Conservation (phyloP, 2,888 invertebrate genomes). For the Zaprionus lineosus region DNA sequence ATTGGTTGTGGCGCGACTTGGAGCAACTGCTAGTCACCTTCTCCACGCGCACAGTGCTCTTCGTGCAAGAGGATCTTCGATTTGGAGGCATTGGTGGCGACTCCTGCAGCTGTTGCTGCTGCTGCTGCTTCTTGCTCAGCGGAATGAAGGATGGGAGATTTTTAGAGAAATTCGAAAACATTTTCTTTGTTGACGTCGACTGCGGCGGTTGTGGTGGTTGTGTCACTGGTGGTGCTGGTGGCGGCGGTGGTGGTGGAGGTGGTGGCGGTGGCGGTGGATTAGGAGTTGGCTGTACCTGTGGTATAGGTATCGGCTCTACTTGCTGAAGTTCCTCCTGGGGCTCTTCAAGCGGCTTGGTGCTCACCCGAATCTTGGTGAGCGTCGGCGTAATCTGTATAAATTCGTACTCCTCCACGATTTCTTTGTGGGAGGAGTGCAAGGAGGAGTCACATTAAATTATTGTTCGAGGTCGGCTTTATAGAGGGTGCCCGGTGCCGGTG, state of each 20-base stretch:
- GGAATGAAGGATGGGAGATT: conserved; percentile 85
- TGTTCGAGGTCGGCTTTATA: conserved; percentile 28
- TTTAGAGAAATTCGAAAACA: conserved; percentile 86
- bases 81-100: conserved; percentile 88
- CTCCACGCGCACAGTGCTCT: conserved; percentile 85
- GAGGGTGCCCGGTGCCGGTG: conserved; percentile 60
- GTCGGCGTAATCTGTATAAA: conserved; percentile 92
- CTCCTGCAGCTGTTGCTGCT: conserved; percentile 30
- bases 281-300: too few relatives aligned
- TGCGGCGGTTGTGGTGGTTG: conserved; percentile 19
- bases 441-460: too few relatives aligned
- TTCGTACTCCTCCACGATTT: conserved; percentile 86
- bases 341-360: conserved; percentile 83
- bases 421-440: conserved; percentile 81
- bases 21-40: conserved; percentile 62
- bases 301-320: background rate
- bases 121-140: conserved; percentile 83
- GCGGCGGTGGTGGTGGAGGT: conserved; percentile 11
- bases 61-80: conserved; percentile 88
- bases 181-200: conserved; percentile 62
- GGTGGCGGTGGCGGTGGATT: background rate
- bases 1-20: conserved; percentile 79
- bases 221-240: conserved; percentile 19
- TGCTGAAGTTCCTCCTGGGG: conserved; percentile 61
- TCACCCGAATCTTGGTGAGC: conserved; percentile 90